A percentile compares a stretch with the other conserved stretches of the same genome.
phyloP scores from a whole-genome alignment of 2,888 invertebrate genomes.

The Ochropleura plecta region DNA sequence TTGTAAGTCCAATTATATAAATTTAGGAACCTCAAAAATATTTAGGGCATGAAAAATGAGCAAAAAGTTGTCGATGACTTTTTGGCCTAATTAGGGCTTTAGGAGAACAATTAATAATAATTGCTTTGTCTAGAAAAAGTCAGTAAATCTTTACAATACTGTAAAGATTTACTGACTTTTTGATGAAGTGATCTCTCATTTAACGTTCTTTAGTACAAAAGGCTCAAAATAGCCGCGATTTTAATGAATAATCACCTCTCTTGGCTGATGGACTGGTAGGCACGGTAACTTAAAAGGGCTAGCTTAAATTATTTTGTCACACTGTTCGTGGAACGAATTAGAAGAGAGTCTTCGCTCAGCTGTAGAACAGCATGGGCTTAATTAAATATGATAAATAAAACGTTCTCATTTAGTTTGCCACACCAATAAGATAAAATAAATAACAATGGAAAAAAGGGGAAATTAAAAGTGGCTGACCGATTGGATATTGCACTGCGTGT shows the following conservation, averaged over 20 bases:
- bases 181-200: not conserved
- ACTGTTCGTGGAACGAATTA: too few species aligned
- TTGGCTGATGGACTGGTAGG: not conserved
- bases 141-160: not conserved
- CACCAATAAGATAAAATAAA: not conserved
- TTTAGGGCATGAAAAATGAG: conserved; percentile 10
- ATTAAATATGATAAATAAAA: too few species aligned
- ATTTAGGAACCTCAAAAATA: conserved; percentile 31
- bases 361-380: too few species aligned
- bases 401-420: not conserved
- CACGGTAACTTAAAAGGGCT: not conserved
- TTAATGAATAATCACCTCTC: not conserved
- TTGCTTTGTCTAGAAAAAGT: conserved; percentile 16
- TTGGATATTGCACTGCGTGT: not conserved
- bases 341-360: too few species aligned
- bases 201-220: not conserved
- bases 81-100: conserved; percentile 20
- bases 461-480: too few species aligned
- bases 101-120: conserved; percentile 18
- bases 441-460: not conserved
- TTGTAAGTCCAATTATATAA: conserved; percentile 47
- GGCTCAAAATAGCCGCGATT: not conserved
- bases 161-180: too few species aligned
- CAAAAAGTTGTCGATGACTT: conserved; percentile 18
- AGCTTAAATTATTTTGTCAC: not conserved